Conservation (phyloP, 2,113 vertebrate species). For the Oryzias woworae region DNA sequence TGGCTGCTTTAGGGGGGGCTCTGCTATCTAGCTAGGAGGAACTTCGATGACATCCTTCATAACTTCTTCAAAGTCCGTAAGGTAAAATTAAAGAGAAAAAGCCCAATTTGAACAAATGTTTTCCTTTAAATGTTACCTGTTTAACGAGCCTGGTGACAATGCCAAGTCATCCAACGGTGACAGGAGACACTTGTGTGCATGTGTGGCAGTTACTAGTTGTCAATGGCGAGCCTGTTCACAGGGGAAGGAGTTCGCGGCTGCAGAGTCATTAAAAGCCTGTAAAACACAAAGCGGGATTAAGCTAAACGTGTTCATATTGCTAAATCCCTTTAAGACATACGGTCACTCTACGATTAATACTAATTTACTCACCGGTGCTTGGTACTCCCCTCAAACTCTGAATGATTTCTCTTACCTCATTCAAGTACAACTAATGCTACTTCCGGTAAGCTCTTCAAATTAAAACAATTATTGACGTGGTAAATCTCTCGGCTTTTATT, state of each 20-base stretch:
- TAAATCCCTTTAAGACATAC: not conserved
- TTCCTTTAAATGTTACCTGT: slow-evolving; percentile 3
- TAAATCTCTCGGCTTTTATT: too few species aligned
- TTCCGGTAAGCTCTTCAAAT: slow-evolving; percentile 29
- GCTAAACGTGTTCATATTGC: not conserved
- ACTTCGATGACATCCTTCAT: not conserved
- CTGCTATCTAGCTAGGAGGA: slow-evolving; percentile 22
- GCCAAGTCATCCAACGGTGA: slow-evolving; percentile 19
- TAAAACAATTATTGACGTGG: not conserved
- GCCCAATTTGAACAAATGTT: not conserved
- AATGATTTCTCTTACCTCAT: slow-evolving; percentile 16
- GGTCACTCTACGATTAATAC: not conserved
- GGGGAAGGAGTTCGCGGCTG: not conserved
- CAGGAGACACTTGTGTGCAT: slow-evolving; percentile 12
- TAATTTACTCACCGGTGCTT: slow-evolving; percentile 42
- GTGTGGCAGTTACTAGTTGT: slow-evolving; percentile 51
- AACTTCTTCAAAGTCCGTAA: not conserved
- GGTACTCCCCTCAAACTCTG: slow-evolving; percentile 55
- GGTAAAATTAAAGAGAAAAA: not conserved
- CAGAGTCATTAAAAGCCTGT: not conserved
- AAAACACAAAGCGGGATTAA: not conserved
- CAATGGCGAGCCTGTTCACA: slow-evolving; percentile 22
- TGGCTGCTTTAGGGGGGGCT: slow-evolving; percentile 10
- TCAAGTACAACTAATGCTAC: fast-evolving
- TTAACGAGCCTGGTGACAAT: slow-evolving; percentile 30